Conservation (phyloP, 2,113 vertebrate genomes). For the Gambusia affinis region DNA sequence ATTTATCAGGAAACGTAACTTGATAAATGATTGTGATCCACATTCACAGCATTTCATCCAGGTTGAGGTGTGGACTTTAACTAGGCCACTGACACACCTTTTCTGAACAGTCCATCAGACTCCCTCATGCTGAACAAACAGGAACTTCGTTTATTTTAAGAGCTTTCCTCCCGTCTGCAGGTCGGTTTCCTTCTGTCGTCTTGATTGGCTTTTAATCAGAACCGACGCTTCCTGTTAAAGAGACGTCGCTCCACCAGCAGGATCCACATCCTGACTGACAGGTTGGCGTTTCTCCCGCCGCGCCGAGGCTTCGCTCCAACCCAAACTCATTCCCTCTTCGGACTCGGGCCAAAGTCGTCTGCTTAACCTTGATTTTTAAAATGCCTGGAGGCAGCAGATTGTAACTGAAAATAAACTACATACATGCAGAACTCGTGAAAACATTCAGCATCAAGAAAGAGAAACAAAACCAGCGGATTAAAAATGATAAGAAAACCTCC, state of each 20-base stretch:
- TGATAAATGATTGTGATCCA: too few species aligned
- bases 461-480: too few species aligned
- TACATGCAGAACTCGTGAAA: not conserved
- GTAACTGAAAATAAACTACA: not conserved
- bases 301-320: not conserved
- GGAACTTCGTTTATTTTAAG: not conserved
- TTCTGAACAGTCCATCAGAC: not conserved
- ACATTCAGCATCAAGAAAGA: too few species aligned
- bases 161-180: not conserved
- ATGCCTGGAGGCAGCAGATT: not conserved
- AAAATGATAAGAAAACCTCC: too few species aligned
- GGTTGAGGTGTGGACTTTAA: too few species aligned
- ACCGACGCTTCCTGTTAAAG: not conserved
- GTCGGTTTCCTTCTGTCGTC: not conserved
- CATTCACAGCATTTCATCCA: too few species aligned
- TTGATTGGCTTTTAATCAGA: not conserved
- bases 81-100: too few species aligned
- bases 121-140: not conserved
- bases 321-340: not conserved
- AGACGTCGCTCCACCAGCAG: not conserved
- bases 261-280: not conserved
- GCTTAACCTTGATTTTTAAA: not conserved
- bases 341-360: not conserved
- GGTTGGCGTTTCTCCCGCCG: not conserved
- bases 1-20: too few species aligned